Evolutionary conservation across 92 coral and sea anemone species (phyloP).

Genomic region (Pocillopora grandis): DNA sequence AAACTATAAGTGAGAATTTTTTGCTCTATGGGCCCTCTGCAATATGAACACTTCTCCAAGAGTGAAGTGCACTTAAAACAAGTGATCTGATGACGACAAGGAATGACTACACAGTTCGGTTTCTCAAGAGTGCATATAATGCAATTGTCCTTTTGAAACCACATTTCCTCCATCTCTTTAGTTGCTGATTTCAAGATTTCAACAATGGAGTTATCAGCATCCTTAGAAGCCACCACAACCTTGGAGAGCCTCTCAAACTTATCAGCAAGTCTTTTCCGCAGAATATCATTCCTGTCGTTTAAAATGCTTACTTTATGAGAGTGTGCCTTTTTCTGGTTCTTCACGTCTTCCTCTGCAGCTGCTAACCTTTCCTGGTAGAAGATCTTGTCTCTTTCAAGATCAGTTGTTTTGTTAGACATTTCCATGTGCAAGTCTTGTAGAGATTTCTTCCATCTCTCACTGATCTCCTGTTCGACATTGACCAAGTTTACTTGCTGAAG

Average conservation of each 20-base stretch:
- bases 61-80: conserved; percentile 41
- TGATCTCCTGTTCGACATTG: conserved; percentile 43
- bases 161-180: conserved; percentile 50
- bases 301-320: conserved; percentile 38
- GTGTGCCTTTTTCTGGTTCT: conserved; percentile 33
- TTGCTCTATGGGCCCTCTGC: conserved; percentile 40
- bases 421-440: conserved; percentile 10
- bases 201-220: conserved; percentile 14
- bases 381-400: conserved; percentile 48
- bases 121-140: conserved; percentile 49
- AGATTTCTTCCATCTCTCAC: conserved; percentile 38
- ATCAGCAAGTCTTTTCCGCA: conserved; percentile 40
- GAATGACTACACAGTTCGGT: conserved; percentile 59
- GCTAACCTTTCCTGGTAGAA: conserved; percentile 38
- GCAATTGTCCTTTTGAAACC: conserved; percentile 54
- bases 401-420: conserved; percentile 38
- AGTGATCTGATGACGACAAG: conserved; percentile 59
- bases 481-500: conserved; percentile 47
- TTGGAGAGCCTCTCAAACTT: conserved; percentile 53
- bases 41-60: conserved; percentile 43
- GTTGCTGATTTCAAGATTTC: conserved; percentile 31
- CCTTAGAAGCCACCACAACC: conserved; percentile 35
- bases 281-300: conserved; percentile 45
- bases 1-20: conserved; percentile 47
- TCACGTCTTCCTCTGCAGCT: conserved; percentile 15